A percentile compares a stretch with the other conserved stretches of the same genome.
Conservation (phyloP, 2,113 vertebrate genomes). For the Eulacestoma nigropectus region DNA sequence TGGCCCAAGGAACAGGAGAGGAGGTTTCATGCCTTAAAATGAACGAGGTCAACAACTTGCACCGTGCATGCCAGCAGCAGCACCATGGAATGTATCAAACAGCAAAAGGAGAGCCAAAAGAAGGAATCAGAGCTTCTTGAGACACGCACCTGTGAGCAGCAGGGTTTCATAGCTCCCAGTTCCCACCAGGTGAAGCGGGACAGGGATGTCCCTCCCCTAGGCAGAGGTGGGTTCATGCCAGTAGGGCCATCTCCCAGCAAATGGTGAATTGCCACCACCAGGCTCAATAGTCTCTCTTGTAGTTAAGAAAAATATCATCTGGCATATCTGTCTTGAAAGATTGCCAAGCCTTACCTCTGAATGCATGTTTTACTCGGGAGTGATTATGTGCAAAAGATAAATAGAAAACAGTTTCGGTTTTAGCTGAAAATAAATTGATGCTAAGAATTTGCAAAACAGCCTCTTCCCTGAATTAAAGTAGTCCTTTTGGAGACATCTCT, state of each 20-base stretch:
- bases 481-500: background rate
- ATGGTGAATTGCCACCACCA: background rate
- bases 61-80: background rate
- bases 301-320: background rate
- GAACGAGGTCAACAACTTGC: background rate
- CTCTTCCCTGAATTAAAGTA: background rate
- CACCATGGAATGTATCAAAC: background rate
- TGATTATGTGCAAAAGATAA: background rate
- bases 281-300: background rate
- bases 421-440: background rate
- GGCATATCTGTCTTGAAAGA: background rate
- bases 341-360: background rate
- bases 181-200: background rate
- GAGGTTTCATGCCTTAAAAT: background rate
- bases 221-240: background rate
- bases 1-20: background rate
- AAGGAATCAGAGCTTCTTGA: background rate
- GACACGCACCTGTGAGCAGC: background rate
- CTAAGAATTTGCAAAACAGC: constrained; percentile 1
- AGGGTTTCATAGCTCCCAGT: background rate
- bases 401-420: constrained; percentile 8
- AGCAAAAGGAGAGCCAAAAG: background rate
- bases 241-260: background rate
- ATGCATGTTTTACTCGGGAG: background rate
- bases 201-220: background rate